Conservation (phyloP, 2,797 vertebrate species). For the Denticeps clupeoides region DNA sequence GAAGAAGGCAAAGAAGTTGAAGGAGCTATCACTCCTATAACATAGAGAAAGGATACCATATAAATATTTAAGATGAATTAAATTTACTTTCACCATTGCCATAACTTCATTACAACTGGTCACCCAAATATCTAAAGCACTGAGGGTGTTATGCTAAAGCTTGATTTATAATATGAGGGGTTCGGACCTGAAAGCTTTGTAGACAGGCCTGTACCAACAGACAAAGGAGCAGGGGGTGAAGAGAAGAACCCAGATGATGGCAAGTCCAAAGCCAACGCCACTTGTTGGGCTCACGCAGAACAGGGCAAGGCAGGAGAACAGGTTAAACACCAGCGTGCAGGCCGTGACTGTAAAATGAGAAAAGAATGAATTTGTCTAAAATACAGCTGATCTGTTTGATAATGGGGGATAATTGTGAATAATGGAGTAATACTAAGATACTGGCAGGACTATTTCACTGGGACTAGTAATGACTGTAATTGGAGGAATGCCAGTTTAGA, state of each 20-base stretch:
- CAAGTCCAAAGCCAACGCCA: constrained; percentile 77
- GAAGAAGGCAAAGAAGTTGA: constrained; percentile 97
- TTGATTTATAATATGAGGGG: not conserved
- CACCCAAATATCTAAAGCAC: too few species aligned
- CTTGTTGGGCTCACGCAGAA: constrained; percentile 61
- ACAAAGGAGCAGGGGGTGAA: constrained; percentile 90
- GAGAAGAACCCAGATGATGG: constrained; percentile 85
- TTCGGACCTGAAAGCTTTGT: constrained; percentile 88
- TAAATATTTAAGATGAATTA: too few species aligned
- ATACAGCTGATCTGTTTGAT: not conserved
- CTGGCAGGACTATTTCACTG: too few species aligned
- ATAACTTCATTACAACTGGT: too few species aligned
- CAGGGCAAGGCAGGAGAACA: constrained; percentile 72
- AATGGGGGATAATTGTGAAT: not conserved
- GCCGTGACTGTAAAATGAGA: constrained; percentile 39
- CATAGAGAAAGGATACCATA: constrained; percentile 22
- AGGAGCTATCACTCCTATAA: constrained; percentile 88
- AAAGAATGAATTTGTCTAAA: not conserved
- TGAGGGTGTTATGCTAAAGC: not conserved
- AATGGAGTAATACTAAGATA: too few species aligned
- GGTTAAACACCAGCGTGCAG: constrained; percentile 68
- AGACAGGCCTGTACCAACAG: constrained; percentile 92
- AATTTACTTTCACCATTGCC: too few species aligned
- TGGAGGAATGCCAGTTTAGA: too few species aligned
- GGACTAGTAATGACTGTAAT: too few species aligned